Base-by-base conservation (phyloP, 2,113 vertebrate genomes). In the Burhinus bistriatus region DNA sequence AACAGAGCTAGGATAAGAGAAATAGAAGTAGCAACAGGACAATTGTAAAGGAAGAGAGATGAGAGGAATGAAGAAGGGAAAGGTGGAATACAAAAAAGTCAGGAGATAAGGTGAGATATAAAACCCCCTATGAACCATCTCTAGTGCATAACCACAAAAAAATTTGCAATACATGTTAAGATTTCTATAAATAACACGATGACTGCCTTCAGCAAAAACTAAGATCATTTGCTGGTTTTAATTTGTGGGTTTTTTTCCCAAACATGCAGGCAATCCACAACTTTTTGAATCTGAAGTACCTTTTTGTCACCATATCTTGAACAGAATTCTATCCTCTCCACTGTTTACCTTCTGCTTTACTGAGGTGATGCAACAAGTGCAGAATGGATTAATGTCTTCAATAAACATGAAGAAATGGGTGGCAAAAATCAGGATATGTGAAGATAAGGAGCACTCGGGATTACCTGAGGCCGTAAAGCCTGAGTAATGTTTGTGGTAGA, bases 391-490 rank as follows among this genome's bases (percentile, higher is more conserved):
- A 20, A 51, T 38, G 23, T 65, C 65, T 93, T 85, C 54, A 79
- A 73, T 12, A 90, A 47, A 58, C 49, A 83, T 30, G 59, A 92
- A 88, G 45, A 83, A 92, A 94, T 22, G 9, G 3, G 58, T 77
- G 54, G 51, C 79, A 95, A 93, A 91, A 93, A 88, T 69, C 45
- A 54, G 87, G 34, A 65, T 83, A 83, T 1, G 3, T 36, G 59
- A 92, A 81, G 88, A 95, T 77, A 92, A 96, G 65, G 32, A 68
- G 38, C 12, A 9, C 7, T 83, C 0, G 2, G 29, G 85, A 92
- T 94, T 95, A 92, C 8, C 54, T 78, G 38, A 78, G 70, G 89
- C 15, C 54, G 15, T 92, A 97, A 97, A 89, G 25, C 54, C n/a
- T 89, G 57, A 95, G 5, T 59, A 86, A 58, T 77, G 81, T 64